phyloP scores from a whole-genome alignment of 2,113 vertebrate genomes.

The Podarcis raffonei region DNA sequence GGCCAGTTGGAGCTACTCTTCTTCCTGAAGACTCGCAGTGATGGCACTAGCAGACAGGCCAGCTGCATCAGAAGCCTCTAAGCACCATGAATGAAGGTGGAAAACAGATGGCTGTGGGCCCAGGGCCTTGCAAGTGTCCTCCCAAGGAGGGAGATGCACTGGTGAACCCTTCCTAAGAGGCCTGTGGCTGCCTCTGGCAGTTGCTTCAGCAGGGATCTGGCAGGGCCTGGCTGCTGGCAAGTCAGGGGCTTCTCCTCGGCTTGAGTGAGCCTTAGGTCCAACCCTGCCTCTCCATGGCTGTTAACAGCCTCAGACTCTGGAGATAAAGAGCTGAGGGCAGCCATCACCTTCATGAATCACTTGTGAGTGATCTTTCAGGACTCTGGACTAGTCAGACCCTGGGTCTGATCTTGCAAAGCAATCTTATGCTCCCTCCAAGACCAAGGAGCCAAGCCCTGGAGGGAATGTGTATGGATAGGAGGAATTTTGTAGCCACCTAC shows the following conservation, averaged over 20 bases:
- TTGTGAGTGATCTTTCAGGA: neutral
- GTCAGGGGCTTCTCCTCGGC: neutral
- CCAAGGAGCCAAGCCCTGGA: neutral
- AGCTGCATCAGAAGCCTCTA: neutral
- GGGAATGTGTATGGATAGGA: neutral
- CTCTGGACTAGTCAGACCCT: no score
- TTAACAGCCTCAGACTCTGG: no score
- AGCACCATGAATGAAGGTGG: neutral
- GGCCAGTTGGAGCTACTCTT: neutral
- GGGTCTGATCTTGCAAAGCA: no score
- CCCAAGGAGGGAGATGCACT: neutral
- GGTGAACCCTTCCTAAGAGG: neutral
- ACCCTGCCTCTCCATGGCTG: no score
- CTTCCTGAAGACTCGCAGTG: neutral
- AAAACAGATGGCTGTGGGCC: neutral
- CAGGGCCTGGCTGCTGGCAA: neutral
- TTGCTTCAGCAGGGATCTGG: neutral
- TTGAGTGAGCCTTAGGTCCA: neutral
- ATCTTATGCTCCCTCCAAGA: neutral
- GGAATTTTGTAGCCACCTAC: neutral
- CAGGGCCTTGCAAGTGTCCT: neutral
- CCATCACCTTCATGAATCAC: neutral
- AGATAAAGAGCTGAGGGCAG: no score
- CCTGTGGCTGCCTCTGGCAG: neutral
- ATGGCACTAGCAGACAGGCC: neutral